Evolutionary conservation across 2,797 vertebrate species (phyloP).

Genomic region (Periophthalmus magnuspinnatus): DNA sequence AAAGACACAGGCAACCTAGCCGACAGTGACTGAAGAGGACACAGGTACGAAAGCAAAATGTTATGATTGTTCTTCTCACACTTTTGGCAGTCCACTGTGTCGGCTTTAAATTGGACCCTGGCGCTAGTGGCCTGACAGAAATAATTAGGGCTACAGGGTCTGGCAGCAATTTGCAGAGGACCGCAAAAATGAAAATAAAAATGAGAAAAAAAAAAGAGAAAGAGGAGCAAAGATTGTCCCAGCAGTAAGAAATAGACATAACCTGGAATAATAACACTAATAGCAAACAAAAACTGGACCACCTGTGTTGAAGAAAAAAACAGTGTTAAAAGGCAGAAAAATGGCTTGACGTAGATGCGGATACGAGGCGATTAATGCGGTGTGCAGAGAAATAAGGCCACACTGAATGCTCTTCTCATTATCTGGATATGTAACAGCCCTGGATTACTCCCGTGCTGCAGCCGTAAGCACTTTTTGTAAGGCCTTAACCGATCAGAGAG

Average conservation of each 20-base stretch:
- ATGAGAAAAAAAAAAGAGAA: conserved; percentile 15
- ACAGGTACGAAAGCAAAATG: conserved; percentile 54
- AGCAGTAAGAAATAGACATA: conserved; percentile 64
- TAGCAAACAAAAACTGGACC: conserved; percentile 39
- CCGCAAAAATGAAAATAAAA: conserved; percentile 27
- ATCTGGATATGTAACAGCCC: conserved; percentile 67
- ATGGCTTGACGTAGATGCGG: conserved; percentile 33
- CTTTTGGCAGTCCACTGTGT: conserved; percentile 63
- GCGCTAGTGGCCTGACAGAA: conserved; percentile 72
- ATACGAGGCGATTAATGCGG: conserved; percentile 52
- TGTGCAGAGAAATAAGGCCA: conserved; percentile 56
- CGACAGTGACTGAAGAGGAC: conserved; percentile 40
- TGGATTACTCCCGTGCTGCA: conserved; percentile 63
- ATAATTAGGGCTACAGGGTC: conserved; percentile 75
- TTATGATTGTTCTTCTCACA: conserved; percentile 67
- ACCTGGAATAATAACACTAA: conserved; percentile 51
- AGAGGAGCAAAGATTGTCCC: conserved; percentile 55
- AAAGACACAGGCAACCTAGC: conserved; percentile 44
- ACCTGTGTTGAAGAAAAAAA: conserved; percentile 19
- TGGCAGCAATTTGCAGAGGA: conserved; percentile 69
- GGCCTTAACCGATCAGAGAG: conserved; percentile 56
- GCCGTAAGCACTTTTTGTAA: conserved; percentile 64
- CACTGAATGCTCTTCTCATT: conserved; percentile 64
- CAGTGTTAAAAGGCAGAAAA: conserved; percentile 40
- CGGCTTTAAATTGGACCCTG: conserved; percentile 71